Base-by-base conservation (phyloP, 2,797 vertebrate genomes). In the Siniperca obscura region DNA sequence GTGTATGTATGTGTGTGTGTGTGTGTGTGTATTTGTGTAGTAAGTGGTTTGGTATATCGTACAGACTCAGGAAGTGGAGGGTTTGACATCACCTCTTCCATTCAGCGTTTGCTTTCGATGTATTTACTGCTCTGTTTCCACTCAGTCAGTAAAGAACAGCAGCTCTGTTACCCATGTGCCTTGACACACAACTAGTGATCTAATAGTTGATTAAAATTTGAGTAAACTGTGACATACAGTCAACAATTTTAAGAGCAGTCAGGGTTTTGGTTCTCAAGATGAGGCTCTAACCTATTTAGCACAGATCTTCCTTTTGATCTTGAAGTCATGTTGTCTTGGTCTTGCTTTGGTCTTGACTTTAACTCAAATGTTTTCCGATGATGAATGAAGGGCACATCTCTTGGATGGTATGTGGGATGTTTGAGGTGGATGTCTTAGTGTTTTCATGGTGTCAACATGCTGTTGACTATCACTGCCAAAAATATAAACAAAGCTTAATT, bases 1-100 rank as follows among this genome's bases (percentile, higher is more conserved):
- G 48, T 30, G 30, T 30, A 30, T 83, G 46, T 66, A 19, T 70
- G 53, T 61, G 66, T 46, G 46, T 66, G 22, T 70, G 53, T 61
- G 66, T 46, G 65, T 78, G 62, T 52, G 74, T 75, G 62, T 76
- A 17, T 74, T 19, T 80, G 74, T 83, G 87, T 86, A 87, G 82
- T 89, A 72, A 82, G 83, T 70, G 76, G 81, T 86, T 87, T 69
- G 56, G 59, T 78, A 19, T 87, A 66, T 83, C 55, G 81, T 79
- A 72, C 68, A 88, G 66, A 84, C 78, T 85, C 88, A 91, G 93
- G 91, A 94, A 94, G 92, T 84, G 91, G 93, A 93, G 87, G 74
- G 81, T 92, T 85, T 94, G 93, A 95, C 93, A 93, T 93, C 93
- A 94, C 74, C 80, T 86, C 72, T 93, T 92, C 90, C 91, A 91